Conservation (phyloP, 1,140 invertebrate genomes). For the Parasteatoda tepidariorum region DNA sequence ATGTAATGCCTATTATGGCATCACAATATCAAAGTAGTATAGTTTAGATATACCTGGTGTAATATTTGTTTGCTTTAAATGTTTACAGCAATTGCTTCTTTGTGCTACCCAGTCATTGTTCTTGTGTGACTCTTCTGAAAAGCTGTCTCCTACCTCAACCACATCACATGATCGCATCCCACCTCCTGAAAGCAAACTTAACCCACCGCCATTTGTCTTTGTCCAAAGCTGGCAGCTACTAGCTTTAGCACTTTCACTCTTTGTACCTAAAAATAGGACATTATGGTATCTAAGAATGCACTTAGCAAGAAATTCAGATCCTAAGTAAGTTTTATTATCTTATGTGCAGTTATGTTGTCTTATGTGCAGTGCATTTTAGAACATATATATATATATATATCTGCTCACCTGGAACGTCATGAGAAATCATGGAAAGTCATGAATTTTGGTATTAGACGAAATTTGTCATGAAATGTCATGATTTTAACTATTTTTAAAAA, state of each 20-base stretch:
- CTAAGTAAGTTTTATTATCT: conserved; percentile 75
- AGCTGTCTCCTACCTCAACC: conserved; percentile 55
- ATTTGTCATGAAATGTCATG: no score
- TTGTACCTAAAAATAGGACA: conserved; percentile 90
- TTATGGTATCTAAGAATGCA: conserved; percentile 95
- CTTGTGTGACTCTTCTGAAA: conserved; percentile 81
- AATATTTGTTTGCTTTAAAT: no score
- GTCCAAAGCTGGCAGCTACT: conserved; percentile 95
- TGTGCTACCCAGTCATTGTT: conserved; percentile 97
- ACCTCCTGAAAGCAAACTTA: conserved; percentile 66
- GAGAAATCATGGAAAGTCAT: no score
- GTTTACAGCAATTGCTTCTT: conserved; percentile 92
- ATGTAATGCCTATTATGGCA: no score
- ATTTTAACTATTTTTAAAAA: no score
- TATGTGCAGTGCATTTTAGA: background rate
- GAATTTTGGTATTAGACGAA: no score
- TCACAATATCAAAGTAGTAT: no score
- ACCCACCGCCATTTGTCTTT: conserved; percentile 80
- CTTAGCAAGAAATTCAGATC: conserved; percentile 88
- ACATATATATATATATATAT: background rate
- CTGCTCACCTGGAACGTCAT: no score
- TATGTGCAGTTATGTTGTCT: no score
- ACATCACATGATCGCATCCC: conserved; percentile 62
- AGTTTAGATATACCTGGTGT: no score
- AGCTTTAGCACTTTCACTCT: conserved; percentile 90